Conservation (phyloP, 2,113 vertebrate genomes). For the Toxotes jaculatrix region DNA sequence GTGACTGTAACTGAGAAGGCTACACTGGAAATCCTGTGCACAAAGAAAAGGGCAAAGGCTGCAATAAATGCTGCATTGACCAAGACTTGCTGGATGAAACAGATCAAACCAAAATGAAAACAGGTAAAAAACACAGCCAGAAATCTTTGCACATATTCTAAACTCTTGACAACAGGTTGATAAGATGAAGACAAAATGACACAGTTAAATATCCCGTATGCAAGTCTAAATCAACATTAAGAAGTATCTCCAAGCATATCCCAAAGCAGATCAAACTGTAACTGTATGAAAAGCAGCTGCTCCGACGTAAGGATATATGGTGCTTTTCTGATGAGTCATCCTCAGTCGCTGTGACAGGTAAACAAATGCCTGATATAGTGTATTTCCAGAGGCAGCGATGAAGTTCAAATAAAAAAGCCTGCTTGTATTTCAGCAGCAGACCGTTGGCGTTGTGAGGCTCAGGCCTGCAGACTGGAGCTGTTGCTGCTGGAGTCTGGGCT, state of each 20-base stretch:
- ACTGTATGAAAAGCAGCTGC: slow-evolving; percentile 43
- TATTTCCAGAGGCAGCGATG: slow-evolving; percentile 54
- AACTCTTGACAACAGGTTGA: slow-evolving; percentile 61
- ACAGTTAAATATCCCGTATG: slow-evolving; percentile 13
- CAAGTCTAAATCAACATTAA: slow-evolving; percentile 19
- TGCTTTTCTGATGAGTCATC: slow-evolving; percentile 81
- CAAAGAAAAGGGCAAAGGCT: slow-evolving; percentile 70
- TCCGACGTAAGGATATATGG: slow-evolving; percentile 55
- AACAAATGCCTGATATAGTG: slow-evolving; percentile 51
- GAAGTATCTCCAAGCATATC: slow-evolving; percentile 31
- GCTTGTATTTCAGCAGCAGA: slow-evolving; percentile 63
- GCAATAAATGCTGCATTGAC: slow-evolving; percentile 52
- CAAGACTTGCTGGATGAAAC: slow-evolving; percentile 35
- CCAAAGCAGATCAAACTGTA: slow-evolving; percentile 40
- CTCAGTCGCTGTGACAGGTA: slow-evolving; percentile 59
- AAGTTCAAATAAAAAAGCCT: slow-evolving; percentile 50
- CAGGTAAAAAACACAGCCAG: neutral
- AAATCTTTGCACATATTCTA: slow-evolving; percentile 14
- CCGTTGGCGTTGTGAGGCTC: slow-evolving; percentile 30
- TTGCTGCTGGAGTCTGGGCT: slow-evolving; percentile 56
- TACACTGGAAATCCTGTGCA: slow-evolving; percentile 46
- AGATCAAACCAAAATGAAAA: neutral
- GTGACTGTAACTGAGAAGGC: slow-evolving; percentile 58
- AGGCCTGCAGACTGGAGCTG: slow-evolving; percentile 48
- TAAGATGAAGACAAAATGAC: slow-evolving; percentile 21